Evolutionary conservation across 1,140 invertebrate genomes (phyloP), one percentile per base, ranked within the genome.

Genomic region (Tetramorium alpestre): DNA sequence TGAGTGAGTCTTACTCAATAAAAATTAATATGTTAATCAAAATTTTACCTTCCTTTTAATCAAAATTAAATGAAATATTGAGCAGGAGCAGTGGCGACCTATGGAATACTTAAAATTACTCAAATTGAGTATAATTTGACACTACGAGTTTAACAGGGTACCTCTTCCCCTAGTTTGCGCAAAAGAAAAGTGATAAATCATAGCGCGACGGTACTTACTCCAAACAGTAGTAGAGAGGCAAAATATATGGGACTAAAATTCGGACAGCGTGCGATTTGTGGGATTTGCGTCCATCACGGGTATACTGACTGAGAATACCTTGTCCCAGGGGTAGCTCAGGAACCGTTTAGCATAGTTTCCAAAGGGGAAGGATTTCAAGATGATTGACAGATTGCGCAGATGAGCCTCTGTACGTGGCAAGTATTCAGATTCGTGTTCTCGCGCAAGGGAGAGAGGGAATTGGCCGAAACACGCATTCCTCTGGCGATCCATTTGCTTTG

Each of bases 401-500:
- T 18, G 60, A 6, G n/a, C 41, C 70, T n/a, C 3, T 3, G 44
- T 77, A 38, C 76, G 56, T n/a, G 44, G 13, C 41, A 82, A 87
- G 70, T 72, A 78, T 47, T 87, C 41, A 69, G 84, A 28, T 58
- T 70, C 58, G 49, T 10, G 13, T 2, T 69, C 49, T 33, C 5
- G 4, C n/a, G 11, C 10, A 33, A 67, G 25, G 28, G 25, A 51
- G 60, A 77, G 82, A 67, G 28, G 65, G 41, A 58, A 81, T 88
- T 72, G 8, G 33, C 28, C 38, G 87, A 93, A 91, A 90, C 88
- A 90, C 41, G 18, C 47, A 33, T 92, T 90, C 88, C 89, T 82
- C 62, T 62, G 69, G 92, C 90, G 88, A 93, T 93, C 92, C 90
- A 93, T 93, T 94, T 94, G 86, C 89, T 84, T 88, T 65, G 88